Base-by-base conservation (phyloP, 2,797 vertebrate genomes). In the Clarias platycephalus region DNA sequence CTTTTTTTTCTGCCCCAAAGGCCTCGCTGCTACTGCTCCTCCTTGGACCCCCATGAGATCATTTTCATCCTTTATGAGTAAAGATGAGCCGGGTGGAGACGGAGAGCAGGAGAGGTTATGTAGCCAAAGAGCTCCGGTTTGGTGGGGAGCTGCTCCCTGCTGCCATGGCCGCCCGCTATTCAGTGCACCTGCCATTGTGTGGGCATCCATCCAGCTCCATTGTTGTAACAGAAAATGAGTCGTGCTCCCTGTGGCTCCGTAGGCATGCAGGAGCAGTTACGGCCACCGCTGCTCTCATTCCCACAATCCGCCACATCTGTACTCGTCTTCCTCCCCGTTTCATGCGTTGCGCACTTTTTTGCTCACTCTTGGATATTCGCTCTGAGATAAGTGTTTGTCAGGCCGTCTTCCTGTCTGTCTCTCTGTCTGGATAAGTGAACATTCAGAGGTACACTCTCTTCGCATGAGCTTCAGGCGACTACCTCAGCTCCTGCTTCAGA, bases 41-140 rank as follows among this genome's bases (percentile, higher is more conserved):
- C 88, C 87, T 90, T 49, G 80, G 75, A 86, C 90, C 89, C 93
- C 91, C 92, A 93, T 94, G 94, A 95, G 95, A 95, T 94, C 91
- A 85, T 94, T 94, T 94, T 94, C 94, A 93, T 93, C 93, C 94
- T 94, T 94, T 94, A 95, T 92, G 91, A 95, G 94, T 94, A 93
- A 94, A 94, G 94, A 93, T 92, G 93, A 93, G 91, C 91, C 90
- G 83, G 53, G 82, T 92, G 90, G 90, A 93, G 83, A 86, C 76
- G 83, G 93, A 94, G 93, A 88, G 84, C 82, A 77, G 92, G 90
- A 93, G 92, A 95, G 94, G 94, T 95, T 95, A 94, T 88, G 87
- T 91, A 93, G 93, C 92, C 90, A 91, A 91, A 89, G 91, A 90
- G 89, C 88, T 84, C 24, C 88, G 91, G 90, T 92, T 91, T 93